A percentile compares a stretch with the other conserved stretches of the same genome.
Conservation (phyloP, 2,888 invertebrate genomes). For the Lepidocyrtoides sp. region DNA sequence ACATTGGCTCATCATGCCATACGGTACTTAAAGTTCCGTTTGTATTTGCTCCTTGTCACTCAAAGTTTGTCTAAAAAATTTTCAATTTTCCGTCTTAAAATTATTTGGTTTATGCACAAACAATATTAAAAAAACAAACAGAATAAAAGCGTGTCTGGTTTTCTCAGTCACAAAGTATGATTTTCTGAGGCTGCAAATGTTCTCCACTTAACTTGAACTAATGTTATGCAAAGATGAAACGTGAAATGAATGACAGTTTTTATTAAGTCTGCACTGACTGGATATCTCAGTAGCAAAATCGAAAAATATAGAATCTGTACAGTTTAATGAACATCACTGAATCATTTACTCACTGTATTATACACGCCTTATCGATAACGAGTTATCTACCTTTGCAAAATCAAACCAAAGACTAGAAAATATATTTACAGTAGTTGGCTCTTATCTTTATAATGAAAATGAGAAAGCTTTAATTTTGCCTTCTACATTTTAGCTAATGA, state of each 20-base stretch:
- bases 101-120: too few species aligned
- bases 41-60: too few species aligned
- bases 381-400: too few species aligned
- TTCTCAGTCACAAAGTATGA: not conserved
- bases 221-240: too few species aligned
- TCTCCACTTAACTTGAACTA: not conserved
- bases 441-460: constrained; percentile 3
- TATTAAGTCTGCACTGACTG: too few species aligned
- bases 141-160: too few species aligned
- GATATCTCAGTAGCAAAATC: too few species aligned
- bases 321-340: not conserved
- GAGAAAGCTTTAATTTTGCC: not conserved
- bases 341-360: not conserved
- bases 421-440: not conserved
- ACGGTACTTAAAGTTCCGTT: too few species aligned
- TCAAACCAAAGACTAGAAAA: not conserved
- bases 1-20: too few species aligned
- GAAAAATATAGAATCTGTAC: too few species aligned
- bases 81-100: not conserved
- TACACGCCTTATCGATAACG: not conserved
- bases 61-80: not conserved
- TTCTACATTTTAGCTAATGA: constrained; percentile 39
- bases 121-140: not conserved
- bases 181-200: not conserved
- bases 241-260: too few species aligned